phyloP scores from a whole-genome alignment of 1,140 invertebrate species.

The Pachypsylla venusta region DNA sequence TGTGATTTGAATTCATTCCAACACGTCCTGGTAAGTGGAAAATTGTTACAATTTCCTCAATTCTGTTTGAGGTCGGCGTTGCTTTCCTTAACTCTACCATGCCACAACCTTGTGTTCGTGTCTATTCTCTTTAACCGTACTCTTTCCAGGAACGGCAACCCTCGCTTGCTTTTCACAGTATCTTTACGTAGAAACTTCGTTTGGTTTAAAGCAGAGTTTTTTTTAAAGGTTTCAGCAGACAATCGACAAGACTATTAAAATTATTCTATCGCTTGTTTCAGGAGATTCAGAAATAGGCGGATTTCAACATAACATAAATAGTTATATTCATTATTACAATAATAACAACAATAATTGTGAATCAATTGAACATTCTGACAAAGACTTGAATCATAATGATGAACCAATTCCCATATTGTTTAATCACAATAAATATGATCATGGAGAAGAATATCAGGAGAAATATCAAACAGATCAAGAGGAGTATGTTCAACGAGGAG shows the following conservation, averaged over 20 bases:
- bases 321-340: not conserved
- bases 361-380: not conserved
- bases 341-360: not conserved
- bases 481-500: not conserved
- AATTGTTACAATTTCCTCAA: no score
- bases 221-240: no score
- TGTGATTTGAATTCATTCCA: no score
- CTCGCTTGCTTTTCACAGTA: no score
- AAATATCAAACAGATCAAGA: not conserved
- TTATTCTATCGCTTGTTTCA: not conserved
- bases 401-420: not conserved
- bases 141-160: no score
- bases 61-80: no score
- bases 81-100: no score
- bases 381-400: not conserved
- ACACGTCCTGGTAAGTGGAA: no score
- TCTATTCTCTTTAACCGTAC: no score
- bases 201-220: no score
- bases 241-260: not conserved
- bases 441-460: not conserved
- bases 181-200: no score
- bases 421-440: not conserved
- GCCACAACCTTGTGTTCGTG: no score
- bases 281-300: not conserved
- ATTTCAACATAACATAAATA: not conserved